Percentiles rank a stretch among this genome's conserved stretches.
phyloP scores from a whole-genome alignment of 2,888 invertebrate genomes.

The Dynastes hyllus region DNA sequence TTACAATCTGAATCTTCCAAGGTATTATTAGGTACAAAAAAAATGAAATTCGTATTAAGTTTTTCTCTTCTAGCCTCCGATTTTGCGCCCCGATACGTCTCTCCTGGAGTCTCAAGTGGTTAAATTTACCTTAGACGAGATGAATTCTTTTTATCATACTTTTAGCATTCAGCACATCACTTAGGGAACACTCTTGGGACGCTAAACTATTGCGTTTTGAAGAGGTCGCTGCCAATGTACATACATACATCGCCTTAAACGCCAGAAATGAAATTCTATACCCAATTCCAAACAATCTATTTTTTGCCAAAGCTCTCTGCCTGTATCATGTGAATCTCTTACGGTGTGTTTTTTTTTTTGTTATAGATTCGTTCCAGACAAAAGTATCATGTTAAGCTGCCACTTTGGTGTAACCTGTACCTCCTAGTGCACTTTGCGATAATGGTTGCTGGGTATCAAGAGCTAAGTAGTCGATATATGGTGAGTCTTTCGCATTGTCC shows the following conservation, averaged over 20 bases:
- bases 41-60: too few relatives aligned
- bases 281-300: background rate
- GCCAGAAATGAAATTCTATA: background rate
- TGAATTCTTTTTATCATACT: too few relatives aligned
- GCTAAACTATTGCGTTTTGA: background rate
- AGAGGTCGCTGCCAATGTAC: background rate
- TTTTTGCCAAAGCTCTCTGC: background rate
- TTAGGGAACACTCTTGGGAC: background rate
- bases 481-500: constrained; percentile 69
- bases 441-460: constrained; percentile 79
- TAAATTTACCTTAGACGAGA: too few relatives aligned
- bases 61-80: too few relatives aligned
- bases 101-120: too few relatives aligned
- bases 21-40: too few relatives aligned
- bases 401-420: constrained; percentile 81
- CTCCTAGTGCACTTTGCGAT: constrained; percentile 79
- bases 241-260: background rate
- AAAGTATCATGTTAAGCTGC: constrained; percentile 80
- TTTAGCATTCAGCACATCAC: background rate
- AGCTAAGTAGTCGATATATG: constrained; percentile 76
- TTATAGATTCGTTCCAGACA: constrained; percentile 77
- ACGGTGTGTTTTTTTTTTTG: constrained; percentile 26
- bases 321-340: background rate
- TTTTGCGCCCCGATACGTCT: too few relatives aligned
- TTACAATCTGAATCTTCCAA: too few relatives aligned